Percentiles rank a stretch among this genome's conserved stretches.
These are phyloP conservation scores for Spea multiplicata DNA, from an alignment of 2,113 vertebrate species.

Conservation along the genomic window DNA sequence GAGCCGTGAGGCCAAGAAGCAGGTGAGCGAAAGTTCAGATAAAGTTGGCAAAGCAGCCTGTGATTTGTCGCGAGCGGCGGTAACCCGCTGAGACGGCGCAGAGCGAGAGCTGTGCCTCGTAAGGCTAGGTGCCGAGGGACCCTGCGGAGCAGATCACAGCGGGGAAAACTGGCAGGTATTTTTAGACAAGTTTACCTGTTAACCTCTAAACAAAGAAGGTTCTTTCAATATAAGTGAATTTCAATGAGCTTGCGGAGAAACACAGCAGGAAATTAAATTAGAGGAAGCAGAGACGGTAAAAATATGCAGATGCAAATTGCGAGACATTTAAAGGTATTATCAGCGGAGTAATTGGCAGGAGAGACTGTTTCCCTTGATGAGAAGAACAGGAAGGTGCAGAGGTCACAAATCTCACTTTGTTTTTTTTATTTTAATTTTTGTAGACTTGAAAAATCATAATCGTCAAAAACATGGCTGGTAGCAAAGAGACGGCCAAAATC, in stretches of 20 bases:
- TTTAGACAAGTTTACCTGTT: slow-evolving; percentile 40
- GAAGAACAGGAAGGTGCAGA: slow-evolving; percentile 4
- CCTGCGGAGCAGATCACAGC: slow-evolving; percentile 17
- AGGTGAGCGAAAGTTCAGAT: not conserved
- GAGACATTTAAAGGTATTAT: slow-evolving; percentile 33
- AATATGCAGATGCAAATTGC: slow-evolving; percentile 31
- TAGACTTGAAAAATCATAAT: not conserved
- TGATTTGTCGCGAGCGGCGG: not conserved
- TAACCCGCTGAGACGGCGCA: not conserved
- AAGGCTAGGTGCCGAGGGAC: not conserved
- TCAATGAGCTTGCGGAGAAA: slow-evolving; percentile 11
- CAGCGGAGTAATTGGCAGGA: not conserved
- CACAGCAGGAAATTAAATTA: slow-evolving; percentile 29
- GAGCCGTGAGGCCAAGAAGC: not conserved
- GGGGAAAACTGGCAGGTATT: slow-evolving; percentile 10
- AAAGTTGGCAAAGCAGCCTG: not conserved
- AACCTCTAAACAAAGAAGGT: slow-evolving; percentile 22
- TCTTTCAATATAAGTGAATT: slow-evolving; percentile 27
- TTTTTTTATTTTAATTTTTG: too few species aligned
- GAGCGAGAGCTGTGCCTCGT: not conserved
- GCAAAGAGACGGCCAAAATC: not conserved
- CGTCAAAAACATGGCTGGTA: too few species aligned
- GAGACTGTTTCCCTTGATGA: not conserved
- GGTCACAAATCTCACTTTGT: not conserved
- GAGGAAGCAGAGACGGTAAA: slow-evolving; percentile 17